Conservation (phyloP, 2,113 vertebrate genomes). For the Irena cyanogastra region DNA sequence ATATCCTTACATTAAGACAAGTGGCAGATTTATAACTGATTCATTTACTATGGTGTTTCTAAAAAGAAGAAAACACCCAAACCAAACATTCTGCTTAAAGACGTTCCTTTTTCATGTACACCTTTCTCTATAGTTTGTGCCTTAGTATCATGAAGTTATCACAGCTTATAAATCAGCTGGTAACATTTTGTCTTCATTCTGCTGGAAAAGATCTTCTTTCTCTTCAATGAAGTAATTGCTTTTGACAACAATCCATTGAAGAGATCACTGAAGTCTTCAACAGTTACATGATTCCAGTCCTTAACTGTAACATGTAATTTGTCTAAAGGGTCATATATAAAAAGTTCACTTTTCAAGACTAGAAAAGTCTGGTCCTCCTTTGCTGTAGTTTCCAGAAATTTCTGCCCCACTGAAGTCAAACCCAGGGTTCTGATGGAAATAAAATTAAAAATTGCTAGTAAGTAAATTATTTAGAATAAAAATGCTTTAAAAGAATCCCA, state of each 20-base stretch:
- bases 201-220: neutral
- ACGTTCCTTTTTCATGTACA: neutral
- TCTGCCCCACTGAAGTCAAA: constrained; percentile 99
- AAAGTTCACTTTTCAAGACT: constrained; percentile 77
- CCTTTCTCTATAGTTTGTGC: neutral
- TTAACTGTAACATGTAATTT: neutral
- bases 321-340: neutral
- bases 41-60: neutral
- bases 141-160: neutral
- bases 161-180: neutral
- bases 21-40: neutral
- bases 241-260: neutral
- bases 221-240: neutral
- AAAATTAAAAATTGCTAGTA: neutral
- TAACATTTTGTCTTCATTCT: neutral
- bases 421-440: constrained; percentile 85
- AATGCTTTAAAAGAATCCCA: neutral
- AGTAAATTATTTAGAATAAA: neutral
- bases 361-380: constrained; percentile 95
- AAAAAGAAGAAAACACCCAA: neutral
- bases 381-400: constrained; percentile 94
- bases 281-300: neutral
- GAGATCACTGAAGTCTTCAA: neutral
- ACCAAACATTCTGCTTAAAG: neutral
- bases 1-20: neutral